Conservation (phyloP, 2,113 vertebrate genomes). For the Calyptomena viridis region DNA sequence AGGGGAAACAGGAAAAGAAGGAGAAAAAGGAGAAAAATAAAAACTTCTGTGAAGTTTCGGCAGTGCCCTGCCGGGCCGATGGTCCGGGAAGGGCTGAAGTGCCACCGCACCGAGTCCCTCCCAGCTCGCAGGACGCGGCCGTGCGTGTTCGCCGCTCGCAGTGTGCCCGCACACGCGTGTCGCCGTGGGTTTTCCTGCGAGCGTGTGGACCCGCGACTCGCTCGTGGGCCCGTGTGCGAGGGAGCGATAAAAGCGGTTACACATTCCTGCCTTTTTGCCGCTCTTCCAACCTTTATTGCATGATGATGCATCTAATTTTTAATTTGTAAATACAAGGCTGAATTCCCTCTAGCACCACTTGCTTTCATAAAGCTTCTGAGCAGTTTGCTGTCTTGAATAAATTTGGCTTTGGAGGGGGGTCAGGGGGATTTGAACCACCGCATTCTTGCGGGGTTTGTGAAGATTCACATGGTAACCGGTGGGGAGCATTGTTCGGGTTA, state of each 20-base stretch:
- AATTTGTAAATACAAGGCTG: constrained; percentile 80
- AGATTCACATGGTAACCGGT: constrained; percentile 98
- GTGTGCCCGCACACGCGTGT: not conserved
- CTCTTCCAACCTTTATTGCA: constrained; percentile 52
- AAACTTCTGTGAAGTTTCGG: not conserved
- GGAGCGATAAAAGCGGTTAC: constrained; percentile 32
- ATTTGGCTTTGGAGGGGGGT: constrained; percentile 84
- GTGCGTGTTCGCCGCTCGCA: not conserved
- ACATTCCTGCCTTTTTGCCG: not conserved
- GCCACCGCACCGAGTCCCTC: not conserved
- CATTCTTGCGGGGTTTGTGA: constrained; percentile 97
- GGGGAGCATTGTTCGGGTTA: constrained; percentile 90
- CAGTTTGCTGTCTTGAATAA: constrained; percentile 92
- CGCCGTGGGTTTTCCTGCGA: not conserved
- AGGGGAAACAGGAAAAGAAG: no score
- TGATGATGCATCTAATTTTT: constrained; percentile 78
- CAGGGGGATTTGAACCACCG: constrained; percentile 92
- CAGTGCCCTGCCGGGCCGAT: not conserved
- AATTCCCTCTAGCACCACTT: constrained; percentile 77
- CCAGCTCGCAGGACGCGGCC: not conserved
- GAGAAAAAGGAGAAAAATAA: no score
- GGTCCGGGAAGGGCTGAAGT: not conserved
- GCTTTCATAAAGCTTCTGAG: constrained; percentile 81
- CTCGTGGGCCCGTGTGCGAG: constrained; percentile 20
- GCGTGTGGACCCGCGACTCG: not conserved